phyloP scores from a whole-genome alignment of 2,888 invertebrate species.

The Xylocampa areola region DNA sequence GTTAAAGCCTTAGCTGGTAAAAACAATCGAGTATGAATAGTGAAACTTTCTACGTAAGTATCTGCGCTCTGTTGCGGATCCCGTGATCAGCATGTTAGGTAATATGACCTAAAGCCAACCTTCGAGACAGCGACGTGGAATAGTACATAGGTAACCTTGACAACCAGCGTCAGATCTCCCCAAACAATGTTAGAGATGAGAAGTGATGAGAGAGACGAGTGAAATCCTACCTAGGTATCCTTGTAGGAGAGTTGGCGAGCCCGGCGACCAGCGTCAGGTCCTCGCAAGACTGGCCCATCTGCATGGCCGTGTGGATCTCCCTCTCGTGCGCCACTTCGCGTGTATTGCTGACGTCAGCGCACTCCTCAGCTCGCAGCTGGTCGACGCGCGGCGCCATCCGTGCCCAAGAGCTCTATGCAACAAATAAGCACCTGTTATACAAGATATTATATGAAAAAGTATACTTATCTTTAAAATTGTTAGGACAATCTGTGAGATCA shows the following conservation, averaged over 20 bases:
- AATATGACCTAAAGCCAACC: too few relatives aligned
- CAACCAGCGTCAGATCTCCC: slow-evolving; percentile 9
- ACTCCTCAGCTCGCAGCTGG: slow-evolving; percentile 96
- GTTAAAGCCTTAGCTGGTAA: too few relatives aligned
- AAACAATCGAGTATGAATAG: too few relatives aligned
- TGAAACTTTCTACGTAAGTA: too few relatives aligned
- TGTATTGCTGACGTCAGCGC: slow-evolving; percentile 94
- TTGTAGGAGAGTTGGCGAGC: slow-evolving; percentile 89
- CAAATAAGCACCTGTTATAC: slow-evolving; percentile 37
- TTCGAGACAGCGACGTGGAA: too few relatives aligned
- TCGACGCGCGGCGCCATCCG: slow-evolving; percentile 95
- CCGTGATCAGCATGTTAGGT: too few relatives aligned
- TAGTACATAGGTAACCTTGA: slow-evolving; percentile 82
- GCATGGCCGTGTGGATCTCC: slow-evolving; percentile 96
- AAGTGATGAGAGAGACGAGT: too few relatives aligned
- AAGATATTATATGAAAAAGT: slow-evolving; percentile 9
- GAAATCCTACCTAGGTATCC: slow-evolving; percentile 84
- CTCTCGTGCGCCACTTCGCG: slow-evolving; percentile 97
- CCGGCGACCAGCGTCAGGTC: slow-evolving; percentile 91
- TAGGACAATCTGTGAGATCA: too few relatives aligned
- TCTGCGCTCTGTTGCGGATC: too few relatives aligned
- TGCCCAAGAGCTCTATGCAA: slow-evolving; percentile 87
- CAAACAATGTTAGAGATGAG: too few relatives aligned
- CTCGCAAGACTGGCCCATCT: slow-evolving; percentile 98
- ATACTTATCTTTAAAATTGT: neutral